Evolutionary conservation across 2,888 invertebrate species (phyloP).

Genomic region (Iselma pallidipennis): DNA sequence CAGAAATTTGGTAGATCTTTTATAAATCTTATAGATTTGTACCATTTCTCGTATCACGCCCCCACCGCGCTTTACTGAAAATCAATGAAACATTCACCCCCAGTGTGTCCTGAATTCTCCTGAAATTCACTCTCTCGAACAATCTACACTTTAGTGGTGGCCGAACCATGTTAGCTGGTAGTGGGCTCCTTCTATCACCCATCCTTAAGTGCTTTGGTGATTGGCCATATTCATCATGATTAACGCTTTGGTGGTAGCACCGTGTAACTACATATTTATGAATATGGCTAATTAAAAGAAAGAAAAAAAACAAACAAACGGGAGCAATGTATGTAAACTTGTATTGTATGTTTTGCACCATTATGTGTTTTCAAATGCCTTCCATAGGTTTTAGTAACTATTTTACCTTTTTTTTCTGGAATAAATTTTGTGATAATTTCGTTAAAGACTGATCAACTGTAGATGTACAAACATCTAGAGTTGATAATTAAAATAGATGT

Average conservation of each 20-base stretch:
- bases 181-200: constrained; percentile 36
- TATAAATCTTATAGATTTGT: constrained; percentile 5
- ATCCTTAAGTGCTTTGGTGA: constrained; percentile 43
- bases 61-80: constrained; percentile 27
- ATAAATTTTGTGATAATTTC: constrained; percentile 39
- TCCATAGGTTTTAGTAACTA: constrained; percentile 25
- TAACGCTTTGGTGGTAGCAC: constrained; percentile 45
- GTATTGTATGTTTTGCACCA: background rate
- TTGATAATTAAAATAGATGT: background rate
- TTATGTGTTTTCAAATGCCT: constrained; percentile 9
- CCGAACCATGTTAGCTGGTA: constrained; percentile 42
- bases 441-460: constrained; percentile 35
- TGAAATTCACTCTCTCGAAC: background rate
- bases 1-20: constrained; percentile 73
- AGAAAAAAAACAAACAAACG: too few relatives aligned
- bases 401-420: constrained; percentile 28
- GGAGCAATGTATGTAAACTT: constrained; percentile 23
- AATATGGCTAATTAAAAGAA: constrained; percentile 46
- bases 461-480: constrained; percentile 25
- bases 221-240: constrained; percentile 48
- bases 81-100: constrained; percentile 45
- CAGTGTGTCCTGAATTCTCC: constrained; percentile 1
- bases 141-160: constrained; percentile 14
- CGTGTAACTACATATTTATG: constrained; percentile 34
- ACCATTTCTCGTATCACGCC: background rate